Evolutionary conservation across 2,113 vertebrate genomes (phyloP).

Genomic region (Petrocephalus zakoni): DNA sequence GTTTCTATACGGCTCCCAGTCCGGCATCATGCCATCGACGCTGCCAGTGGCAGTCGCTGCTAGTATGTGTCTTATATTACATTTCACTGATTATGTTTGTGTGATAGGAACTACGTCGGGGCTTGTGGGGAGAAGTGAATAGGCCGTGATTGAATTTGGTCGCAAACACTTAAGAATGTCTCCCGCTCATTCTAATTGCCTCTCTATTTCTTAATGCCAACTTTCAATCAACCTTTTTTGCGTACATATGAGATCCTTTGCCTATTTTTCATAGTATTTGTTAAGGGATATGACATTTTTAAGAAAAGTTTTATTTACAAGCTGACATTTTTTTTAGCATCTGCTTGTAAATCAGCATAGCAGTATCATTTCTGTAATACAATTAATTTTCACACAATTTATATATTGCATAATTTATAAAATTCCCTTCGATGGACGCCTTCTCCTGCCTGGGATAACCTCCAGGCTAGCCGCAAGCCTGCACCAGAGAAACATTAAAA

Average conservation of each 20-base stretch:
- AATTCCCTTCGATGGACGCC: not conserved
- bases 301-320: not conserved
- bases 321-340: not conserved
- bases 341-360: not conserved
- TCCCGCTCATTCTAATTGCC: not conserved
- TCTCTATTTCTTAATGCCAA: not conserved
- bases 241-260: not conserved
- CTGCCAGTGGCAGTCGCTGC: not conserved
- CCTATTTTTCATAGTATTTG: not conserved
- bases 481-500: not conserved
- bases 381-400: not conserved
- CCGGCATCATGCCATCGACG: not conserved
- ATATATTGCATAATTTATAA: not conserved
- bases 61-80: not conserved
- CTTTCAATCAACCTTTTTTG: not conserved
- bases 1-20: not conserved
- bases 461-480: not conserved
- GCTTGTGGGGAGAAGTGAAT: not conserved
- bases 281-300: not conserved
- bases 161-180: not conserved
- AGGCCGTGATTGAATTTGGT: not conserved
- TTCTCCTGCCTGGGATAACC: not conserved
- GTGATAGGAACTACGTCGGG: not conserved
- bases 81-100: constrained; percentile 12
- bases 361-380: not conserved